Evolutionary conservation across 2,797 vertebrate genomes (phyloP), one percentile per base, ranked within the genome.

Genomic region (Uromys caudimaculatus): DNA sequence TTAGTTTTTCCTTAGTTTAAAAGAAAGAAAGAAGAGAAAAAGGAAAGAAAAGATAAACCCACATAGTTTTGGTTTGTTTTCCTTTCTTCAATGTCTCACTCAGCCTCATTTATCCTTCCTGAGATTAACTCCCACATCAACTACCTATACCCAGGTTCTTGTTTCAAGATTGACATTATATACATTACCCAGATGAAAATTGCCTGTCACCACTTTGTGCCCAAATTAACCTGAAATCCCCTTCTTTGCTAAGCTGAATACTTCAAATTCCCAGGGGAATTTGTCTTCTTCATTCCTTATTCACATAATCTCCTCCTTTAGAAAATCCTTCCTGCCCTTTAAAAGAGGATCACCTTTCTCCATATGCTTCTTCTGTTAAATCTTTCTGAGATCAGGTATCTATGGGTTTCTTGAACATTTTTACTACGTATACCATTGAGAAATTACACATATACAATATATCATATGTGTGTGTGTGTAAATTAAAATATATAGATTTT

Each of bases 211-310:
- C 73, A 41, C n/a, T 89, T 27, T 21, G 78, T 60, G 73, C 19
- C 29, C 44, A 76, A 85, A 85, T 92, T 90, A 93, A 88, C 71
- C 76, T 87, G 84, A 91, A 95, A 87, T 69, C 24, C 38, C 32
- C 71, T 41, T 77, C 81, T 76, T 83, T 3, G 29, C 50, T 38
- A 92, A 93, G 75, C 35, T 84, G 17, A 50, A 85, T 89, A 92
- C 44, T 35, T 95, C 54, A 79, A 93, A 96, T 84, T 81, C 7
- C 24, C n/a, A 41, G 71, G 71, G 35, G 16, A 84, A 91, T 90
- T 97, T 96, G 29, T 93, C 73, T 77, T 58, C 1, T 6, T 6
- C 27, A 67, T 89, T 50, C 14, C 87, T 62, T 93, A 84, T 69
- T 84, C 11, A 19, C 5, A 79, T 44, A 29, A 79, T 91, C 14